Conservation (phyloP, 2,113 vertebrate species). For the Podocnemis expansa region DNA sequence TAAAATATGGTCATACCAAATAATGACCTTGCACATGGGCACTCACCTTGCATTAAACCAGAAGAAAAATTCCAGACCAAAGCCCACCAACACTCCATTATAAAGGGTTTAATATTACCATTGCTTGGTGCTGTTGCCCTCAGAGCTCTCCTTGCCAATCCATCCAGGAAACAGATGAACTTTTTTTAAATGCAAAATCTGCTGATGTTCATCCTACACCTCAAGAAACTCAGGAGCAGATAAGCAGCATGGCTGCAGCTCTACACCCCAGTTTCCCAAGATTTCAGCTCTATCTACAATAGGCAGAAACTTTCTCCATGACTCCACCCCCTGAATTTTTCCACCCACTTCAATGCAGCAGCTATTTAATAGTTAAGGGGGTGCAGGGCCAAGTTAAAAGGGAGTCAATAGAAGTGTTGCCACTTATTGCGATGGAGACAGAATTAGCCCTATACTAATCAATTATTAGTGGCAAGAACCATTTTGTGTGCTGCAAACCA, state of each 20-base stretch:
- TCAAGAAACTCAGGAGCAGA: not conserved
- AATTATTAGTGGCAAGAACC: not conserved
- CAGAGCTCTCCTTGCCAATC: not conserved
- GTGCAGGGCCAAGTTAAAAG: too few species aligned
- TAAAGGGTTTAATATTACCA: not conserved
- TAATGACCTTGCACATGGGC: too few species aligned
- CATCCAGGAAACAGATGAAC: constrained; percentile 9
- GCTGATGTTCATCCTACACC: not conserved
- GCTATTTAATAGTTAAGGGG: not conserved
- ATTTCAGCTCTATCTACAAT: not conserved
- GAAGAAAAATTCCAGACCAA: not conserved
- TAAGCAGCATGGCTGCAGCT: not conserved
- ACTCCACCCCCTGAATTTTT: not conserved
- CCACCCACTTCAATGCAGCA: not conserved
- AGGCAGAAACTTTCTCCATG: not conserved
- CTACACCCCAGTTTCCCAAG: not conserved
- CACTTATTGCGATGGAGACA: not conserved
- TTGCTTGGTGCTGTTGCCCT: not conserved
- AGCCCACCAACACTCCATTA: not conserved
- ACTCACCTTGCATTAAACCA: too few species aligned
- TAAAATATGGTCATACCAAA: too few species aligned
- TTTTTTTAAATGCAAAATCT: constrained; percentile 38
- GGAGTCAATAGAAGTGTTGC: not conserved
- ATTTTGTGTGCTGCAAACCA: not conserved
- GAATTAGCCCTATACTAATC: not conserved